Evolutionary conservation across 2,797 vertebrate species (phyloP), one percentile per base, ranked within the genome.

Genomic region (Molossus alvarezi): DNA sequence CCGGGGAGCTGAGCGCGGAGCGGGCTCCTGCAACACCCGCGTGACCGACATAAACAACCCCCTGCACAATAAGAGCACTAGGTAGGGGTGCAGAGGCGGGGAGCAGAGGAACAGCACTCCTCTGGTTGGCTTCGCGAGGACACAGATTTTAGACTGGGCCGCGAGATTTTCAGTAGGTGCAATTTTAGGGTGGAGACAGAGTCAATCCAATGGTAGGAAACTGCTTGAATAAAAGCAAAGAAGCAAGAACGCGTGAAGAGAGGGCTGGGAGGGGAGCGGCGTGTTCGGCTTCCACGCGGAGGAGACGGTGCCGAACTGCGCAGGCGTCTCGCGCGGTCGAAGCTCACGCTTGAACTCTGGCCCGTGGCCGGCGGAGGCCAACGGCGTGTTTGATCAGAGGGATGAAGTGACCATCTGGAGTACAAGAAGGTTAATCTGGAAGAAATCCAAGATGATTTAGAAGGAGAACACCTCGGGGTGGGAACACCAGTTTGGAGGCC

Each of bases 401-500:
- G 51, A 83, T 25, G 72, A 48, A 67, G 41, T 15, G 33, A 81
- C 76, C 21, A 15, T 41, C 37, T 83, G 25, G 29, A 33, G 53
- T 67, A 92, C 3, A 62, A 76, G 45, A 80, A 88, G 64, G 76
- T 92, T 55, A 82, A 57, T 79, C 10, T 14, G 17, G 18, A 60
- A 45, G 92, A 73, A 48, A 55, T 11, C 89, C 51, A 89, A 76
- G 79, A 79, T 60, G 60, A 23, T 9, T 60, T 48, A 95, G 14
- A 23, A 1, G 17, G 65, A 57, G 62, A 77, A 84, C 27, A 73
- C 18, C 55, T 80, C 9, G 58, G 84, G 29, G 65, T 10, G 15
- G 45, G 37, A 57, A 96, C 80, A 71, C 79, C 60, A 69, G 27
- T 93, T 62, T 53, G n/a, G 88, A 94, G 77, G 18, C 9, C 18